Evolutionary conservation across 2,797 vertebrate species (phyloP), one percentile per base, ranked within the genome.

Genomic region (Sardinella longiceps): DNA sequence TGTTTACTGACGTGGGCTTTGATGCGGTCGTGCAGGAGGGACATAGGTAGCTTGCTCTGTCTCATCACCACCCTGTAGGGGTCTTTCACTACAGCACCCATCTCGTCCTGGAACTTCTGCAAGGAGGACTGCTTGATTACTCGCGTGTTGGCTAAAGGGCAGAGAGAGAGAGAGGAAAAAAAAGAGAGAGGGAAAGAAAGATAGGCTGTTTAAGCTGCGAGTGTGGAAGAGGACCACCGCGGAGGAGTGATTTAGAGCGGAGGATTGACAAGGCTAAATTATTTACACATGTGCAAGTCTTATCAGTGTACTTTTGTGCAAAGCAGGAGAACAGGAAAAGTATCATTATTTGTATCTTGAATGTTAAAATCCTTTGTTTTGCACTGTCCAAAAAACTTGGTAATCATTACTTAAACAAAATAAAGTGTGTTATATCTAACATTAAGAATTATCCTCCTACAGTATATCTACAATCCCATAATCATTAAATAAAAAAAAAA

Each of bases 21-120:
- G 86, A 97, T 94, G 87, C 96, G 86, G 85, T 98, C 98, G 0
- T 97, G 93, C 89, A 99, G 93, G 28, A 99, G 97, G 48, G 98
- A 98, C 97, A 99, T 98, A 0, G 98, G 98, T n/a, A 99, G 90
- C 90, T 97, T 98, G 92, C 93, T 99, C 46, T 95, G 97, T 90
- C 93, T 97, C 98, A 99, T 99, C 88, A 99, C 95, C 80, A 99
- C 97, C 85, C 95, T 96, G 90, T 99, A 99, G 0, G 98, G 98
- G 90, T 99, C 97, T 84, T 98, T 99, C 94, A 97, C 94, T 20
- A 99, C 93, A 0, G 91, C 93, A 50, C 95, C 95, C 98, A 99
- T 99, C 90, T 99, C 98, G 0, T 99, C 98, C 90, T 99, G 97
- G 90, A 99, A 99, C 86, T 95, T 98, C 92, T 99, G 98, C 0